Evolutionary conservation across 2,888 invertebrate genomes (phyloP), one percentile per base, ranked within the genome.

Genomic region (Synergus gifuensis): DNA sequence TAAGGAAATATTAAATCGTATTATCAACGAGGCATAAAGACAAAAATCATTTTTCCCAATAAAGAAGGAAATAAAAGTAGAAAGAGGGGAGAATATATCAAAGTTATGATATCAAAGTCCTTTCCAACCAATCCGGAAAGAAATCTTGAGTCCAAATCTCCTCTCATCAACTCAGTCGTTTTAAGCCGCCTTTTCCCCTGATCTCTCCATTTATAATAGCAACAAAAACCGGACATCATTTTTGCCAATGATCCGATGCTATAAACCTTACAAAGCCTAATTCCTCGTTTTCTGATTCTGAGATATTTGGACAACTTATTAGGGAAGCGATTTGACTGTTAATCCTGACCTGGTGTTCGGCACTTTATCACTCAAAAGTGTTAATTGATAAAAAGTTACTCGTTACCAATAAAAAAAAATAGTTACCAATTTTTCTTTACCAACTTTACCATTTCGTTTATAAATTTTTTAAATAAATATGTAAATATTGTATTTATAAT

Each of bases 61-160:
- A 76, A 77, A 78, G 18, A 73, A 54, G 12, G 54, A 77, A 28
- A 78, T 62, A 40, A 79, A 64, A 76, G 78, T 77, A 22, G 60
- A 60, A 54, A 63, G 58, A 66, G 66, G 67, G 44, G 63, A 46
- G 66, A 62, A 80, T 36, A 66, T 58, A 46, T 46, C 66, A 69
- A 79, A 28, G 16, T 28, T 49, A 49, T 69, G 28, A 2, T 14
- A n/a, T 54, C 22, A 46, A n/a, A 46, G 14, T 42, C 36, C n/a
- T 66, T 66, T 4, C 42, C n/a, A 36, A 73, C 28, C 49, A 54
- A 49, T 16, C 36, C 22, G 11, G n/a, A 73, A 49, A 54, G 54
- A 40, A 40, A 49, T 54, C 12, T 69, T n/a, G 54, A 16, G 9
- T 18, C 54, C 36, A 73, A 73, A 73, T 73, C 54, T 40, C 40